Base-by-base conservation (phyloP, 2,113 vertebrate species). In the Nicator chloris region DNA sequence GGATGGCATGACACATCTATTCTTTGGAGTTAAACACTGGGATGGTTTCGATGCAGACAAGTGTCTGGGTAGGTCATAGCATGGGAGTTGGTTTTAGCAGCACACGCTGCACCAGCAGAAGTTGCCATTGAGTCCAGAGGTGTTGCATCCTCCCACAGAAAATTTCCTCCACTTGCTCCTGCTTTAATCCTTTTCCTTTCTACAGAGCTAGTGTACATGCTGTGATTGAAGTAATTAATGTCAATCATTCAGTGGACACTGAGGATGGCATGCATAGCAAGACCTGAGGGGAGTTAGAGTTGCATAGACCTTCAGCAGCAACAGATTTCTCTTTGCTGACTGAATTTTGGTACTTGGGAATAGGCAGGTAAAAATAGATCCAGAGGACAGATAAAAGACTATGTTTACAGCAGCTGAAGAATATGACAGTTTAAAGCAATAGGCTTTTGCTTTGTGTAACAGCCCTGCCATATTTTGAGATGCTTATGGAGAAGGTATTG, bases 141-240 rank as follows among this genome's bases (percentile, higher is more conserved):
- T 78, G 56, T 75, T 70, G 24, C 50, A 40, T 81, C 75, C 56
- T 92, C 85, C 51, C 56, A 63, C 64, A 71, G 88, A 83, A 88
- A 31, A 51, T 33, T 63, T 88, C 42, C 42, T 80, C 68, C 44
- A 10, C 76, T 93, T 80, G 14, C 60, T 93, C 35, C 13, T 70
- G 35, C 63, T 94, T 80, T 90, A 83, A 83, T 88, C 75, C 66
- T 73, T 82, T 84, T 93, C 45, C 6, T 92, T 91, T 91, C 87
- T 39, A 56, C 11, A 65, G 70, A 76, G 54, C 35, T 73, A 42
- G 68, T 63, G 69, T 83, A 78, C 93, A 18, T 90, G 90, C 94
- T 96, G 96, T 90, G 94, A 86, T 45, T 92, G 85, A 95, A 94
- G 87, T 94, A 95, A 96, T 95, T 94, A 95, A 85, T 83, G 96